Evolutionary conservation across 2,888 invertebrate species (phyloP), one percentile per base, ranked within the genome.

Genomic region (Heliconius aoede): DNA sequence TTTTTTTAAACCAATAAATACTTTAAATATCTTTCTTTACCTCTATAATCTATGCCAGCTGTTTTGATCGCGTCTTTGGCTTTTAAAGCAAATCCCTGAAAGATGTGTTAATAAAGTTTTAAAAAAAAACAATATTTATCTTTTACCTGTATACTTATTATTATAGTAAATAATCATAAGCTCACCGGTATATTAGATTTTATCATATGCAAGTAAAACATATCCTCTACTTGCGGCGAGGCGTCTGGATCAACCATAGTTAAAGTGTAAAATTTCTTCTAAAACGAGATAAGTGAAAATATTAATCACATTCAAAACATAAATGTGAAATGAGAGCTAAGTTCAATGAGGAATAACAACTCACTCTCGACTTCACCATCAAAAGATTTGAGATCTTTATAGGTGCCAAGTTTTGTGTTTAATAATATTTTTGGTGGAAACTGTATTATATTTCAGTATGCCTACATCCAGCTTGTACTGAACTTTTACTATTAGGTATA

Each of bases 141-240:
- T 72, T 30, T 68, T 24, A 68, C 1, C 46, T 26, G 15, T 46
- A 40, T 60, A 71, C 5, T 24, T 24, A 3, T 32, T 30, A 36
- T 15, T 60, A 26, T 21, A 18, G 3, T 3, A 72, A 60, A 36
- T 21, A 11, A 61, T 55, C 2, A 30, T 30, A 80, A 89, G n/a
- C 94, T 91, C 85, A 95, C 95, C 46, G 93, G 92, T 79, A 95
- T 89, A 82, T 95, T 95, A 5, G 93, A 91, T 80, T 94, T 94
- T 67, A 95, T 82, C 92, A 95, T 91, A 80, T 95, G 95, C 76
- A 95, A 83, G 81, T 87, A 95, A 84, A 94, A 95, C 82, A 93
- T 90, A 36, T 94, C 94, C 4, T 92, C 91, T 7, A 87, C 78
- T 82, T 92, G 91, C 21, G 93, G 92, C 0, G 94, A 89, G 15